Percentiles rank a stretch among this genome's conserved stretches.
Conservation (phyloP, 2,888 invertebrate species). For the Lomographa bimaculata region DNA sequence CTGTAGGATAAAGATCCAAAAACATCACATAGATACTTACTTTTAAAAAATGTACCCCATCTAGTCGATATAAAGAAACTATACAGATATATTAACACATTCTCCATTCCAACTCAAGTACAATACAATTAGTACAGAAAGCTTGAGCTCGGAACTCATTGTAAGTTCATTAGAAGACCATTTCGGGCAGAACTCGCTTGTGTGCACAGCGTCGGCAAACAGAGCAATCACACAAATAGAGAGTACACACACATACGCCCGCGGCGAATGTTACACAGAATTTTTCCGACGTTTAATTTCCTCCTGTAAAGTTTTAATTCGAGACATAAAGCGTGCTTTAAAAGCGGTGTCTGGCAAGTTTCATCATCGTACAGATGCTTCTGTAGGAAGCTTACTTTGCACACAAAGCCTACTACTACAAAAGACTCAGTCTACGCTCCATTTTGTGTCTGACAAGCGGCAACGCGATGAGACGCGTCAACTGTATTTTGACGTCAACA, state of each 20-base stretch:
- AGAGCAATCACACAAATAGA: conserved; percentile 27
- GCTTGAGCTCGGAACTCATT: conserved; percentile 13
- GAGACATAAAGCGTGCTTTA: conserved; percentile 77
- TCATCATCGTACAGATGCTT: conserved; percentile 80
- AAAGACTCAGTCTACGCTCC: conserved; percentile 76
- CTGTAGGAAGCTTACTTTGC: conserved; percentile 80
- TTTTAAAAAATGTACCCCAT: no score
- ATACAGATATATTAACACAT: no score
- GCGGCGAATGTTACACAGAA: conserved; percentile 27
- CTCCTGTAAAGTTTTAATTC: conserved; percentile 80
- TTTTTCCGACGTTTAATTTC: conserved; percentile 79
- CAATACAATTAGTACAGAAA: no score
- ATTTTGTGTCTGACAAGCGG: conserved; percentile 77
- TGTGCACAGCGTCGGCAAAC: conserved; percentile 9
- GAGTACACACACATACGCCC: conserved; percentile 3
- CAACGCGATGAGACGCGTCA: conserved; percentile 72
- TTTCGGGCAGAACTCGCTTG: conserved; percentile 19
- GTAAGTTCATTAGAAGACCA: conserved; percentile 20
- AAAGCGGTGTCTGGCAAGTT: conserved; percentile 82
- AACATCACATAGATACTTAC: no score
- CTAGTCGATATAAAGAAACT: no score
- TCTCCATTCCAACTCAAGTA: no score
- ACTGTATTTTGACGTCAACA: conserved; percentile 60
- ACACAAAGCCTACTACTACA: conserved; percentile 81
- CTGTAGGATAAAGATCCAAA: no score